phyloP scores from a whole-genome alignment of 2,888 invertebrate species.

The Megamerina dolium region DNA sequence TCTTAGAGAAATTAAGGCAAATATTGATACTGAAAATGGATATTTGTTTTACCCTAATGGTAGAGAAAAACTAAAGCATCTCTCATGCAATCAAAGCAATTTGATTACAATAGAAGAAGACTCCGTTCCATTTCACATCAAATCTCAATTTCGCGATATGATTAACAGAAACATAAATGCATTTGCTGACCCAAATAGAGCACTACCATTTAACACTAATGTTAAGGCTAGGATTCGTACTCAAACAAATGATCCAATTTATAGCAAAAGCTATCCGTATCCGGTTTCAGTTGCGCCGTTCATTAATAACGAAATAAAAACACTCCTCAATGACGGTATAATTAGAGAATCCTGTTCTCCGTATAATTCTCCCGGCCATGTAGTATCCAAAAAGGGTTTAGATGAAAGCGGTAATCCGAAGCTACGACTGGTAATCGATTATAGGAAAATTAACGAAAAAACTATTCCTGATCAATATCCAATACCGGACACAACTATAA shows the following conservation, averaged over 20 bases:
- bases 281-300: neutral
- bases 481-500: slow-evolving; percentile 8
- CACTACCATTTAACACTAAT: neutral
- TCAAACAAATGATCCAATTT: neutral
- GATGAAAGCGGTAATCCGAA: slow-evolving; percentile 2
- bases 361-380: slow-evolving; percentile 13
- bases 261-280: neutral
- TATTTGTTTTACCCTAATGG: too few species aligned
- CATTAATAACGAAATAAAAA: too few species aligned
- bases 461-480: slow-evolving; percentile 11
- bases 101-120: too few species aligned
- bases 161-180: too few species aligned
- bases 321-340: slow-evolving; percentile 1
- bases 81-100: too few species aligned
- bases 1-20: too few species aligned
- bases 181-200: too few species aligned
- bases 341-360: neutral
- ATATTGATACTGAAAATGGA: too few species aligned
- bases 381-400: slow-evolving; percentile 9
- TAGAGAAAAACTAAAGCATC: too few species aligned
- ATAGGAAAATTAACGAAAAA: slow-evolving; percentile 6
- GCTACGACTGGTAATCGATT: slow-evolving; percentile 9
- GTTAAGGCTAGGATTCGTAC: neutral
- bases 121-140: too few species aligned
- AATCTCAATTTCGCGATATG: too few species aligned